These are phyloP conservation scores for Carcharodon carcharias DNA, from an alignment of 2,797 vertebrate genomes.

Conservation along the genomic window DNA sequence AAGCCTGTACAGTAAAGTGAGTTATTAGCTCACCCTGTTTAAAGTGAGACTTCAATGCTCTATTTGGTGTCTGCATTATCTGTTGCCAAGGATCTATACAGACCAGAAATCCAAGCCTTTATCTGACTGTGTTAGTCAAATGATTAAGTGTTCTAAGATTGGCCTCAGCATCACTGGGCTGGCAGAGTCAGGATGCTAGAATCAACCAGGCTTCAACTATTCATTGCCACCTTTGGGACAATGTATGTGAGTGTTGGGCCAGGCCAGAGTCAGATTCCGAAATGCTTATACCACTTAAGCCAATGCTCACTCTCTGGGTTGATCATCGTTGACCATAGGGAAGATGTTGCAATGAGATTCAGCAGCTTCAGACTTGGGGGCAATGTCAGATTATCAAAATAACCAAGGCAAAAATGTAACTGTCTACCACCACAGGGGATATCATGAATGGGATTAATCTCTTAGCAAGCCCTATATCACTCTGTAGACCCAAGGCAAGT, in stretches of 20 bases:
- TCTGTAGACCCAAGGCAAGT: constrained; percentile 3
- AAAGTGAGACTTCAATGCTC: not conserved
- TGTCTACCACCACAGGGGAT: not conserved
- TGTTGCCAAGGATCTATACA: not conserved
- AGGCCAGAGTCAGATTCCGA: not conserved
- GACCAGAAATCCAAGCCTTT: not conserved
- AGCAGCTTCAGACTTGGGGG: not conserved
- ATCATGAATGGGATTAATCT: constrained; percentile 22
- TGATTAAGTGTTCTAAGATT: not conserved
- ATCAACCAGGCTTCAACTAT: no score
- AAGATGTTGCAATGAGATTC: not conserved
- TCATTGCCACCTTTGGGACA: no score
- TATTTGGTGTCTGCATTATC: not conserved
- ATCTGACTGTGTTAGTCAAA: not conserved
- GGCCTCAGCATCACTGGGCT: not conserved
- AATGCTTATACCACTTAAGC: not conserved
- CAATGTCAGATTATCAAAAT: not conserved
- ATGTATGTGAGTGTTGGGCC: no score
- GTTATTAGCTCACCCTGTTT: not conserved
- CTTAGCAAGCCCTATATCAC: not conserved
- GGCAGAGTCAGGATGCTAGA: no score
- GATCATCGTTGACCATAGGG: not conserved
- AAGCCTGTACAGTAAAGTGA: not conserved
- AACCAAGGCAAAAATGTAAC: not conserved
- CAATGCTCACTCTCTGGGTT: not conserved